Conservation (phyloP, 2,888 invertebrate species). For the Clanis bilineata region DNA sequence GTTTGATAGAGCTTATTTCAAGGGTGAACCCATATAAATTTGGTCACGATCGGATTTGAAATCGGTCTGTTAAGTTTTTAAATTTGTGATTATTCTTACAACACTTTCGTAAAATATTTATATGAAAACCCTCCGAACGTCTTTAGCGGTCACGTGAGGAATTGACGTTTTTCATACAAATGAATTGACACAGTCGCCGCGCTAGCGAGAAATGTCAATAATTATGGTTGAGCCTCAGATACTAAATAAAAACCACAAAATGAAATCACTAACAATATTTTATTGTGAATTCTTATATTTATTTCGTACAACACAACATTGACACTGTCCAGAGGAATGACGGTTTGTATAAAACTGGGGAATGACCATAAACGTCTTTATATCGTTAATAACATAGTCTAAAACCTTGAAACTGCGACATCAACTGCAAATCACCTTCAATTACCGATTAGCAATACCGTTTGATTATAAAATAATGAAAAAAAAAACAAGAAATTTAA, state of each 20-base stretch:
- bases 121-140: no score
- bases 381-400: background rate
- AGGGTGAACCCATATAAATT: no score
- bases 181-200: no score
- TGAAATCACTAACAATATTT: slow-evolving; percentile 64
- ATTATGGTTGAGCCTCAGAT: no score
- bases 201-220: no score
- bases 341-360: slow-evolving; percentile 1
- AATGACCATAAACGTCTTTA: background rate
- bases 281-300: slow-evolving; percentile 64
- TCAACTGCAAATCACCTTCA: background rate
- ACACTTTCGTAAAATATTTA: no score
- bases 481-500: background rate
- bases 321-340: slow-evolving; percentile 40
- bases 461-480: background rate
- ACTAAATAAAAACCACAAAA: slow-evolving; percentile 28
- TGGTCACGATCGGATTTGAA: no score
- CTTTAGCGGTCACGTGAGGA: no score
- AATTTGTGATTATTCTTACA: no score
- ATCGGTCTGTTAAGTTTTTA: no score
- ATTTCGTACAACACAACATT: slow-evolving; percentile 58
- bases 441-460: background rate
- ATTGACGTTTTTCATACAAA: no score
- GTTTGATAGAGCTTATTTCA: no score
- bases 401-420: background rate